Base-by-base conservation (phyloP, 2,888 invertebrate genomes). In the Amphipyra berbera region DNA sequence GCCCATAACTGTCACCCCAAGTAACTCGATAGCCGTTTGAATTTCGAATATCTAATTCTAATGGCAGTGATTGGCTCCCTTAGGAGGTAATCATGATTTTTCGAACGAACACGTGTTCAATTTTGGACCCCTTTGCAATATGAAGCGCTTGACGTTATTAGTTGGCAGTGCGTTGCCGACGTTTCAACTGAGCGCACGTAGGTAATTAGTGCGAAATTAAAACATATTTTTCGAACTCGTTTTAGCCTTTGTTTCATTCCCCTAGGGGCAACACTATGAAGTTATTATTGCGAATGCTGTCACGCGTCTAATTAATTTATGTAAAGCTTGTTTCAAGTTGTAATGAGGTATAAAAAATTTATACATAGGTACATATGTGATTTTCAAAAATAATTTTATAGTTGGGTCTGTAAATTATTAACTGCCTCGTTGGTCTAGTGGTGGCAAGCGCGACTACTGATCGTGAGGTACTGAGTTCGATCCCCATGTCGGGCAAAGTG, bases 51-150 rank as follows among this genome's bases (percentile, higher is more conserved):
- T 93, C 94, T 94, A 93, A 94, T 94, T 94, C 91, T 93, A 93
- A 93, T 93, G 88, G 88, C 89, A 82, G 89, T 93, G 92, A 95
- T 94, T 94, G 94, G 91, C 90, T 94, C 95, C 95, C 92, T 87
- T 73, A 92, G 94, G 95, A 93, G 91, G 90, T 89, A 93, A 95
- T 94, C 92, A 92, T 86, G 92, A 94, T 91, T 93, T 94, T 92
- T 91, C 83, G 87, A 92, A 90, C 86, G 91, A 90, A 91, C 95
- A 94, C 94, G 94, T 94, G 95, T 93, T 93, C 91, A 90, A 89
- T 89, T 92, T 90, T 87, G 83, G 61, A 87, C 90, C 93, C 87
- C 87, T 82, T 87, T 84, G 93, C 90, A 92, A 94, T 88, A 78
- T 80, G 93, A 94, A 82, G 86, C 92, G 85, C 59, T 72, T 79